Conservation (phyloP, 2,797 vertebrate species). For the Sciurus carolinensis region DNA sequence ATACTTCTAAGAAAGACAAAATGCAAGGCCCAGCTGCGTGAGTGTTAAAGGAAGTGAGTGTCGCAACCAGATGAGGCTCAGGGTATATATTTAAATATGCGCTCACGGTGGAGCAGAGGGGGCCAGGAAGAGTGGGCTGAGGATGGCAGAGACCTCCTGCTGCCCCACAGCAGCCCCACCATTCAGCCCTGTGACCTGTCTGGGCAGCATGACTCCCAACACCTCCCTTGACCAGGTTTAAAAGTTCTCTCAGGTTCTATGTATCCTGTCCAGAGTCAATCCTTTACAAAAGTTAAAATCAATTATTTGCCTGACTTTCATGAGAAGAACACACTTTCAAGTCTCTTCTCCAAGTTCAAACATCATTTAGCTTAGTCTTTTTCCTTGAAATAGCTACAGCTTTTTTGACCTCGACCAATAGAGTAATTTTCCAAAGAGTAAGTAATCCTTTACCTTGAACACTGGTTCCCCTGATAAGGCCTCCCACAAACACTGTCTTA, state of each 20-base stretch:
- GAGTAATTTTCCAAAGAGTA: not conserved
- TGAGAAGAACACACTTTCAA: not conserved
- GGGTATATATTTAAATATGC: not conserved
- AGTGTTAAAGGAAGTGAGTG: conserved; percentile 45
- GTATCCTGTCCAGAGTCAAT: not conserved
- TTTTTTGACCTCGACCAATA: not conserved
- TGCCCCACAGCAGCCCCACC: not conserved
- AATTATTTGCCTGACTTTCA: not conserved
- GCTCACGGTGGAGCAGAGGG: accelerated
- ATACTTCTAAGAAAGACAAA: conserved; percentile 86
- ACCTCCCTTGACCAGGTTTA: not conserved
- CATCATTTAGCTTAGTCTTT: not conserved
- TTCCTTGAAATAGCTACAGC: not conserved
- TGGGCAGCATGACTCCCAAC: not conserved
- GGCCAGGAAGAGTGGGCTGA: not conserved
- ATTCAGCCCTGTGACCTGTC: accelerated
- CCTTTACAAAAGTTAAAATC: not conserved
- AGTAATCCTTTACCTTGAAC: not conserved
- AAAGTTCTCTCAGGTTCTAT: not conserved
- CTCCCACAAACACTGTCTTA: not conserved
- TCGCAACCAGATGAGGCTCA: not conserved
- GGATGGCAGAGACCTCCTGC: not conserved
- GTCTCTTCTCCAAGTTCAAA: not conserved
- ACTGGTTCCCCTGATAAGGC: not conserved
- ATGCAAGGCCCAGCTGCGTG: conserved; percentile 56